phyloP scores from a whole-genome alignment of 2,797 vertebrate genomes.

The Paramormyrops hopkinsi region DNA sequence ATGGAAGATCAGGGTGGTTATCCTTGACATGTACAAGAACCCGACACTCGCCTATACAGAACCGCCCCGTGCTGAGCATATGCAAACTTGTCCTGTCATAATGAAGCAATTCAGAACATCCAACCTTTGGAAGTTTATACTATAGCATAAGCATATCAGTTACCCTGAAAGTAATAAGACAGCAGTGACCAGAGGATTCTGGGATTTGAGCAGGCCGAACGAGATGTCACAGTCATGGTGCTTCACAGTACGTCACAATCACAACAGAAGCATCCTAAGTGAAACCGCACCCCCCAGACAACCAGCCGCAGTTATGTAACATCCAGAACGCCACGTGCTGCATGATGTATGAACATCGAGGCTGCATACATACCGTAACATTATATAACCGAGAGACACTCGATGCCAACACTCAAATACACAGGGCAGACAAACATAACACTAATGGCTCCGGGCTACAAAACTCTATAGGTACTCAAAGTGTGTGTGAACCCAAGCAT shows the following conservation, averaged over 20 bases:
- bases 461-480: background rate
- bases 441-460: background rate
- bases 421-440: background rate
- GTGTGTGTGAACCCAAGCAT: background rate
- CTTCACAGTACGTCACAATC: constrained; percentile 27
- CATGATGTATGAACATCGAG: constrained; percentile 45
- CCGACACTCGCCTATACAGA: background rate
- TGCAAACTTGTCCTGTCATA: background rate
- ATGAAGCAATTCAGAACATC: background rate
- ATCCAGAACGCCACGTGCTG: constrained; percentile 32
- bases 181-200: background rate
- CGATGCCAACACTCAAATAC: constrained; percentile 12
- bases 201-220: background rate
- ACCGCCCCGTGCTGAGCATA: background rate
- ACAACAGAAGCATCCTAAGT: background rate
- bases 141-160: background rate
- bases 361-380: constrained; percentile 40
- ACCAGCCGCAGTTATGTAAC: constrained; percentile 37
- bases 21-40: background rate
- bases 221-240: background rate
- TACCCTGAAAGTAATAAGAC: background rate
- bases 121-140: background rate
- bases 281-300: background rate
- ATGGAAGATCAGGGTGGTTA: background rate
- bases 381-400: constrained; percentile 50